These are phyloP conservation scores for Agrenia bidenticulata DNA, from an alignment of 2,888 invertebrate species.

Conservation along the genomic window DNA sequence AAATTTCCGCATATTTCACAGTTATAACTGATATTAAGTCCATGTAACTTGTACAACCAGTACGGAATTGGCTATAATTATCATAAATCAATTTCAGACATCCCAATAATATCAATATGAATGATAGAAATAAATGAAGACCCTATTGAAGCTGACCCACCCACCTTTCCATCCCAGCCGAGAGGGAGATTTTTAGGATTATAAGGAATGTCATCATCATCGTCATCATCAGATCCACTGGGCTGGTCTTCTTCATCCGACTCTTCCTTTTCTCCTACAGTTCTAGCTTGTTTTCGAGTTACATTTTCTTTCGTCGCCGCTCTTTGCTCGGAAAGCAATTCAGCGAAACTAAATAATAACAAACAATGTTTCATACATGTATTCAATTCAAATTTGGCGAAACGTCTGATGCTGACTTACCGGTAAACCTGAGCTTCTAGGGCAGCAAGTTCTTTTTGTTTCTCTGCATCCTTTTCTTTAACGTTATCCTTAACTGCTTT, in stretches of 20 bases:
- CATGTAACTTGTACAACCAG: conserved; percentile 98
- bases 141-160: conserved; percentile 24
- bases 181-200: conserved; percentile 99
- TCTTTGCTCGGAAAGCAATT: conserved; percentile 80
- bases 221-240: conserved; percentile 73
- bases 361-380: no score
- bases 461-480: conserved; percentile 62
- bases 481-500: conserved; percentile 65
- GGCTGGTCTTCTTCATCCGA: conserved; percentile 77
- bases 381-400: no score
- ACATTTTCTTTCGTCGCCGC: conserved; percentile 96
- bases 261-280: conserved; percentile 88
- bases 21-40: conserved; percentile 96
- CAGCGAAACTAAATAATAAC: conserved; percentile 66
- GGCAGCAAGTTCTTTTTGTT: conserved; percentile 82
- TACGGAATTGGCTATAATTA: conserved; percentile 71
- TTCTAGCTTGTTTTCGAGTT: conserved; percentile 94
- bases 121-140: no score
- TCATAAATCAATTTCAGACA: no score
- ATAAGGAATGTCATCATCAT: conserved; percentile 92
- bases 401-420: no score
- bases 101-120: no score
- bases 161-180: conserved; percentile 96
- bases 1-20: conserved; percentile 99
- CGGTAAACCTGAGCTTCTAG: conserved; percentile 88